Conservation (phyloP, 1,140 invertebrate species). For the Sinella curviseta region DNA sequence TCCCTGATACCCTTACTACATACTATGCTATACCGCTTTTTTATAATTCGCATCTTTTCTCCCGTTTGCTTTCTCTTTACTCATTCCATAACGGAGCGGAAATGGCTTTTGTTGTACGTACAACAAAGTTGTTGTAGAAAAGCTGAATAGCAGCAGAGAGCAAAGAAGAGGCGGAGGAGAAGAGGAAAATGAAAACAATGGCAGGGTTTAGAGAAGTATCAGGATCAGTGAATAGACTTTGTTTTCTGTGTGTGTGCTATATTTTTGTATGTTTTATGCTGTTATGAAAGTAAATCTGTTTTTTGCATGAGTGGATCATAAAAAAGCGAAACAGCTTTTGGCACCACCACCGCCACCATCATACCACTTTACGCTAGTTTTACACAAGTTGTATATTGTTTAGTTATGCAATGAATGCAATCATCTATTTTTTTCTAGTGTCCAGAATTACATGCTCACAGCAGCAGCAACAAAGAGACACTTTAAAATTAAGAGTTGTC, state of each 20-base stretch:
- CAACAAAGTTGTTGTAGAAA: background rate
- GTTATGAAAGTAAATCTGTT: conserved; percentile 3
- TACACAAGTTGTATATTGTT: too few species aligned
- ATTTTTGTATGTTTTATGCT: background rate
- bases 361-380: background rate
- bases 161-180: too few species aligned
- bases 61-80: too few species aligned
- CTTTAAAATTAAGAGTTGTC: too few species aligned
- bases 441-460: too few species aligned
- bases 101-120: background rate
- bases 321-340: background rate
- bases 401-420: too few species aligned
- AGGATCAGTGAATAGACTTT: background rate
- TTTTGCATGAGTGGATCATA: conserved; percentile 9
- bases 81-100: background rate
- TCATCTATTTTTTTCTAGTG: too few species aligned
- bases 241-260: background rate
- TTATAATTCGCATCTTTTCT: background rate
- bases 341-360: background rate
- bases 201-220: too few species aligned
- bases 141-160: background rate
- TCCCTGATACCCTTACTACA: too few species aligned
- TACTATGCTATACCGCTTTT: background rate
- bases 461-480: too few species aligned
- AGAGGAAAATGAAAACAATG: too few species aligned